These are phyloP conservation scores for Sebastes jordani DNA, from an alignment of 2,797 vertebrate genomes.

Conservation along the genomic window DNA sequence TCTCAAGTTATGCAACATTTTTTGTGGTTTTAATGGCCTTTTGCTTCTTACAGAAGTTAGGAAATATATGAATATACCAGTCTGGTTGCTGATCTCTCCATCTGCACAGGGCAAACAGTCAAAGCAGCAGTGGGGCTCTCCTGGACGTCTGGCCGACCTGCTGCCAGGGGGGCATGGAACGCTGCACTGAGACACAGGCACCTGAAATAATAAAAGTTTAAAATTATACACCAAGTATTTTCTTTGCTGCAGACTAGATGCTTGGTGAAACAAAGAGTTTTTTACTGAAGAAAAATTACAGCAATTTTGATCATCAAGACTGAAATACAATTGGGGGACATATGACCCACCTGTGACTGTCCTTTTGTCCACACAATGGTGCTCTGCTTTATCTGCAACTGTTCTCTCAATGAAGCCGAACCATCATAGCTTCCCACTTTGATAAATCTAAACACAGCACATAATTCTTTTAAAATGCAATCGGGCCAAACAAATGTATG, in stretches of 20 bases:
- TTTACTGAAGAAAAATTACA: no score
- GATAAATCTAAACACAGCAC: slow-evolving; percentile 62
- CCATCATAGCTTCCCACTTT: slow-evolving; percentile 82
- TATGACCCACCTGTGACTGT: slow-evolving; percentile 58
- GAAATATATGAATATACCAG: slow-evolving; percentile 54
- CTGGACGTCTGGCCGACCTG: slow-evolving; percentile 66
- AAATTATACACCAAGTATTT: not conserved
- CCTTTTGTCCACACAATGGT: slow-evolving; percentile 74
- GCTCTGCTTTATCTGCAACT: slow-evolving; percentile 65
- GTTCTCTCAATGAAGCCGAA: slow-evolving; percentile 68
- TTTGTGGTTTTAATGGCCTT: not conserved
- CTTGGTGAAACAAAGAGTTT: not conserved
- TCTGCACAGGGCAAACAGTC: slow-evolving; percentile 83
- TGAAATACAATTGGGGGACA: not conserved
- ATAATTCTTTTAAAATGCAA: not conserved
- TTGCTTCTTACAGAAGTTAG: not conserved
- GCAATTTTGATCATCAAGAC: not conserved
- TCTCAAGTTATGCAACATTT: no score
- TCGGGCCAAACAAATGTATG: not conserved
- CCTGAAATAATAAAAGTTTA: slow-evolving; percentile 46
- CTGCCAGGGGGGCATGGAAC: slow-evolving; percentile 75
- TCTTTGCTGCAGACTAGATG: not conserved
- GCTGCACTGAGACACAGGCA: slow-evolving; percentile 77
- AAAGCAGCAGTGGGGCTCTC: slow-evolving; percentile 79
- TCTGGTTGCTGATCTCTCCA: slow-evolving; percentile 79